Percentiles rank a stretch among this genome's conserved stretches.
These are phyloP conservation scores for Hylaeus volcanicus DNA, from an alignment of 1,140 invertebrate genomes.

Conservation along the genomic window DNA sequence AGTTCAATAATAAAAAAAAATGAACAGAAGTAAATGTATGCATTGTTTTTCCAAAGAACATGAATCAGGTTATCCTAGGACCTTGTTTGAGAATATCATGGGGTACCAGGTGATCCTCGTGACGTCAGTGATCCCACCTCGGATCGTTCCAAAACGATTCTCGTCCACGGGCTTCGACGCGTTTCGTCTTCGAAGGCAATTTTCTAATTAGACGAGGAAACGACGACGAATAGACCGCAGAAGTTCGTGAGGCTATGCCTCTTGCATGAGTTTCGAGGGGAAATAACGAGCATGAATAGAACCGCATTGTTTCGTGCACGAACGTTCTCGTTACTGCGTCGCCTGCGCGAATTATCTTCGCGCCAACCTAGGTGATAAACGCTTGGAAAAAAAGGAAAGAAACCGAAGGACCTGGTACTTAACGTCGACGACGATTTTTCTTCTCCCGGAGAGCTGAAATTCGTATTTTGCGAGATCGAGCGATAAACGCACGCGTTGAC, in stretches of 20 bases:
- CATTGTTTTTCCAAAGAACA: no score
- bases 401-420: no score
- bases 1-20: no score
- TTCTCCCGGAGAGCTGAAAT: no score
- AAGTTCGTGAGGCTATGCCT: constrained; percentile 20
- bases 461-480: no score
- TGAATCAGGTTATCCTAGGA: no score
- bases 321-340: constrained; percentile 38
- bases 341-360: constrained; percentile 35
- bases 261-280: constrained; percentile 30
- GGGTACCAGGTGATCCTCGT: no score
- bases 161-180: not conserved
- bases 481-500: no score
- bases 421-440: not conserved
- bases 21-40: no score
- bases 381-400: not conserved
- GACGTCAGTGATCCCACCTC: not conserved
- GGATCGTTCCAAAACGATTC: constrained; percentile 15
- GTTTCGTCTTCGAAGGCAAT: constrained; percentile 9
- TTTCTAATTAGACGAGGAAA: constrained; percentile 38
- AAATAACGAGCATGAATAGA: constrained; percentile 38
- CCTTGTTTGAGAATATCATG: no score
- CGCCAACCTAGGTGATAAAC: constrained; percentile 14
- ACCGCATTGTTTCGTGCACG: constrained; percentile 38
- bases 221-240: constrained; percentile 17